phyloP scores from a whole-genome alignment of 2,797 vertebrate genomes.

The Orestias chungarensis region DNA sequence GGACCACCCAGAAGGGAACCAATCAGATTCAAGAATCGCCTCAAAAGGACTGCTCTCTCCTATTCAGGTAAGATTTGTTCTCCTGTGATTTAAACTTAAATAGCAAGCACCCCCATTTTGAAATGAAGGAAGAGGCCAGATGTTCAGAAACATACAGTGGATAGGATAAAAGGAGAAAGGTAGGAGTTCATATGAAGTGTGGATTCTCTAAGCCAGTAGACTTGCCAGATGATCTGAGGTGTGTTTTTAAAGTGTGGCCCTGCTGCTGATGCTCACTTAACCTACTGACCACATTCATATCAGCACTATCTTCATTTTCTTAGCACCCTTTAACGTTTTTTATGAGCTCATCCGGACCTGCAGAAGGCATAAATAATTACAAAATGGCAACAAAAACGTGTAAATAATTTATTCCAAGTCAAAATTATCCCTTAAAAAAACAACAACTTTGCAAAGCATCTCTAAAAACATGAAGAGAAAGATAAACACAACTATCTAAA shows the following conservation, averaged over 20 bases:
- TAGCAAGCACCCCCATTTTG: neutral
- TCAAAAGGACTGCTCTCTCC: neutral
- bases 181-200: neutral
- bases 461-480: constrained; percentile 27
- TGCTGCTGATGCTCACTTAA: neutral
- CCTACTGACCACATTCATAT: neutral
- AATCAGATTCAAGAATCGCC: neutral
- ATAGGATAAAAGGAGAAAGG: neutral
- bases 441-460: constrained; percentile 33
- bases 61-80: neutral
- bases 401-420: constrained; percentile 69
- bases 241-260: neutral
- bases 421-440: constrained; percentile 51
- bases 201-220: neutral
- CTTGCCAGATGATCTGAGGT: neutral
- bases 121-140: neutral
- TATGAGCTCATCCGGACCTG: neutral
- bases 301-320: neutral
- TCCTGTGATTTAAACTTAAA: neutral
- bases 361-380: constrained; percentile 10
- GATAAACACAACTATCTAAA: neutral
- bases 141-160: neutral
- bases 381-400: constrained; percentile 34
- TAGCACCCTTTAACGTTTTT: neutral
- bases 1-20: neutral